These are phyloP conservation scores for Phasia obesa DNA, from an alignment of 2,888 invertebrate genomes.

Conservation along the genomic window DNA sequence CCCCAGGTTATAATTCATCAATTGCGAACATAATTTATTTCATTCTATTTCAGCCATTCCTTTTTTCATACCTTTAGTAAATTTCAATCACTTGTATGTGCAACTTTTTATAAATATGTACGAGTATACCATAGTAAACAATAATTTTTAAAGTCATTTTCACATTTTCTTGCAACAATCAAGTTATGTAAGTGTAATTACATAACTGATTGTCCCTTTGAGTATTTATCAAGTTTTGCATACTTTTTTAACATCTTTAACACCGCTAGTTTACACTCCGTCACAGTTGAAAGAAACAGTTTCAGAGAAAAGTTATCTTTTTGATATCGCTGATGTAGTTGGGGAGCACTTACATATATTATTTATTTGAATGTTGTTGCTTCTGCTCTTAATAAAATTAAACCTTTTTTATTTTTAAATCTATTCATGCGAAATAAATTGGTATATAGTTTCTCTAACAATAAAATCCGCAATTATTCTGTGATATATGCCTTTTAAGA, in stretches of 20 bases:
- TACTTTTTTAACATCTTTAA: too few relatives aligned
- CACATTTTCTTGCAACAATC: slow-evolving; percentile 42
- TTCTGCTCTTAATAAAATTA: too few relatives aligned
- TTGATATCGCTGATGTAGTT: too few relatives aligned
- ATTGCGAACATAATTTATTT: slow-evolving; percentile 43
- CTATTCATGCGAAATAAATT: too few relatives aligned
- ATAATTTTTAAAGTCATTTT: background rate
- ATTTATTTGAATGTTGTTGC: too few relatives aligned
- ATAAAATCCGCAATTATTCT: too few relatives aligned
- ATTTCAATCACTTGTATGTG: slow-evolving; percentile 53
- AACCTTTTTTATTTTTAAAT: too few relatives aligned
- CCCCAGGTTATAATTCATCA: slow-evolving; percentile 66
- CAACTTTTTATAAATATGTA: too few relatives aligned
- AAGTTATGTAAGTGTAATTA: slow-evolving; percentile 42
- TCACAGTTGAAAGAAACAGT: background rate
- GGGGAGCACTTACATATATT: too few relatives aligned
- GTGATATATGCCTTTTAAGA: too few relatives aligned
- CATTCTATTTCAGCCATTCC: slow-evolving; percentile 3
- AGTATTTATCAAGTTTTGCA: background rate
- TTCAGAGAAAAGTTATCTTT: too few relatives aligned
- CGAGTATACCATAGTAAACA: background rate
- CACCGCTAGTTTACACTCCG: slow-evolving; percentile 6
- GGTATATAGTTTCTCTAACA: too few relatives aligned
- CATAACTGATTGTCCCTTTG: slow-evolving; percentile 41
- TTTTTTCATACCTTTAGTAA: slow-evolving; percentile 22